Base-by-base conservation (phyloP, 2,113 vertebrate genomes). In the Labeo rohita region DNA sequence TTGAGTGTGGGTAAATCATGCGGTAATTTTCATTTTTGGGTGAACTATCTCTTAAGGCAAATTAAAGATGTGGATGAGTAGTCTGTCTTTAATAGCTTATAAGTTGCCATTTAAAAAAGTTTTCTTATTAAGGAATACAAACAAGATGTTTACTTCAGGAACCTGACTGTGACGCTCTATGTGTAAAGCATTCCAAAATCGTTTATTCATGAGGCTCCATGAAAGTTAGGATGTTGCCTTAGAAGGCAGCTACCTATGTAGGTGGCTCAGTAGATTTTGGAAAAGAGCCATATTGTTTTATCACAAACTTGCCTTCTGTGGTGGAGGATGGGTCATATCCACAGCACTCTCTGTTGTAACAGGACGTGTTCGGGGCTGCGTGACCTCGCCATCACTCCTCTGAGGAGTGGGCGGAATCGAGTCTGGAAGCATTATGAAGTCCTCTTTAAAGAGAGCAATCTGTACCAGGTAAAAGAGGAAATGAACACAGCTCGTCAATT, bases 391-490 rank as follows among this genome's bases (percentile, higher is more conserved):
- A 74, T 80, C 72, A 6, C 87, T 56, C 91, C 91, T 89, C 88
- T 90, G 92, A 89, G 94, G 90, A 2, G 83, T 82, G 89, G 92
- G 90, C 82, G 88, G 91, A 77, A 93, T 94, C 87, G 92, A 91
- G 87, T 91, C 93, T 90, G 90, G 93, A 91, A 97, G 96, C 90
- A 93, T 90, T 85, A 96, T 89, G 90, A 97, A 84, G 89, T 96
- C 94, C 88, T 96, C 95, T 90, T 96, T 95, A 90, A 95, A 92
- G 87, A 93, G 92, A 88, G 95, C 94, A 88, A 99, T 98, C 97
- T 98, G 91, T 72, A 92, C 92, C 79, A 92, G 54, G 74, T 45
- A 54, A 56, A 79, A 63, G 52, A 74, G 36, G 56, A 23, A 49
- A 68, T 11, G 12, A 80, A 21, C 3, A 74, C 34, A 59, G 9